Base-by-base conservation (phyloP, 2,888 invertebrate species). In the Acrocera orbiculus region DNA sequence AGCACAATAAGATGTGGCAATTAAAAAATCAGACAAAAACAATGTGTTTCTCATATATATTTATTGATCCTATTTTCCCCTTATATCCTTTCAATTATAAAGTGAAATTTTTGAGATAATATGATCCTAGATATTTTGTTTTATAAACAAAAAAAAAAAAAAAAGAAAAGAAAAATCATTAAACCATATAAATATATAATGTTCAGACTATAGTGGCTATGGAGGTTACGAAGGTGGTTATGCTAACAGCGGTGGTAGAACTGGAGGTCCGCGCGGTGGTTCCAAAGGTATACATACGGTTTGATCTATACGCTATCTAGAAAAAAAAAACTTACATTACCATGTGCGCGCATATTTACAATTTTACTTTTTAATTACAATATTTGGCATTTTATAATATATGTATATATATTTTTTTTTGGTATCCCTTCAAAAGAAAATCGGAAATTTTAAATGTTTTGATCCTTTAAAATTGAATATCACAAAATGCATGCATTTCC, bases 181-280 rank as follows among this genome's bases (percentile, higher is more conserved):
- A 19, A 19, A 19, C 19, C 8, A 19, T 19, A 7, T 32, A 27
- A 11, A 34, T 36, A 40, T 39, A 39, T 41, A 41, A 41, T 44
- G 39, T 43, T 68, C 71, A 76, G 82, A 80, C 73, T 81, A 80
- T 70, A 77, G 79, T 74, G 73, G 76, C 62, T 76, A 76, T 71
- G 79, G 78, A 71, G 78, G 76, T 69, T 80, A 77, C 73, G 78
- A 81, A 66, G 79, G 80, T 70, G 81, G 82, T 70, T 81, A 81
- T 66, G 69, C 66, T 65, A 57, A 54, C 63, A 76, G 79, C 69
- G 79, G 80, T 66, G 80, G 79, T 65, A 78, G 82, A 66, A 70
- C 78, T 67, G 72, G 72, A 64, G 71, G 79, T 67, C 78, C 77
- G 66, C 78, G 81, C 69, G 74, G 79, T 63, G 72, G 74, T 65